Conservation (phyloP, 2,888 invertebrate genomes). For the Conistra vaccinii region DNA sequence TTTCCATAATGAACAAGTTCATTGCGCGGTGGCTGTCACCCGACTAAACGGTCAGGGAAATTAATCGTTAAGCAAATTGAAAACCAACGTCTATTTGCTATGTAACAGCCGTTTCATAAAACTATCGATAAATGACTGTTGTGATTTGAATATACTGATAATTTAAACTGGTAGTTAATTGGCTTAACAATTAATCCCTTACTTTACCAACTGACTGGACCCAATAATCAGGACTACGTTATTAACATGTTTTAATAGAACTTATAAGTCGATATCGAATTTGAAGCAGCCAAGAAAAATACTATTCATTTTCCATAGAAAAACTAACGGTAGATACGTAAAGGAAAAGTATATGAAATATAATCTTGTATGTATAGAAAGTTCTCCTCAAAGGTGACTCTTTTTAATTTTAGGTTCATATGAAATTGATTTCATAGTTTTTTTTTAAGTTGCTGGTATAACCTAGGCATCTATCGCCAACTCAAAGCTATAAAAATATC, state of each 20-base stretch:
- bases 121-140: background rate
- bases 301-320: too few relatives aligned
- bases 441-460: background rate
- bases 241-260: too few relatives aligned
- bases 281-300: too few relatives aligned
- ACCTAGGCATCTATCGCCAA: too few relatives aligned
- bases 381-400: background rate
- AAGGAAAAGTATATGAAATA: too few relatives aligned
- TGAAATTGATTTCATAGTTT: background rate
- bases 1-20: constrained; percentile 15
- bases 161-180: too few relatives aligned
- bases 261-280: too few relatives aligned
- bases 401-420: background rate
- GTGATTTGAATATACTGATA: too few relatives aligned
- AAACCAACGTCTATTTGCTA: background rate
- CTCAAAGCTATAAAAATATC: background rate
- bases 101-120: background rate
- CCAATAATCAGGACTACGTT: too few relatives aligned
- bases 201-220: too few relatives aligned
- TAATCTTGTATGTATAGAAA: background rate
- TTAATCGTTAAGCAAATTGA: background rate
- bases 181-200: too few relatives aligned
- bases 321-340: too few relatives aligned
- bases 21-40: constrained; percentile 7
- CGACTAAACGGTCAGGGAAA: background rate